A percentile compares a stretch with the other conserved stretches of the same genome.
These are phyloP conservation scores for Anagyrus pseudococci DNA, from an alignment of 2,888 invertebrate genomes.

Conservation along the genomic window DNA sequence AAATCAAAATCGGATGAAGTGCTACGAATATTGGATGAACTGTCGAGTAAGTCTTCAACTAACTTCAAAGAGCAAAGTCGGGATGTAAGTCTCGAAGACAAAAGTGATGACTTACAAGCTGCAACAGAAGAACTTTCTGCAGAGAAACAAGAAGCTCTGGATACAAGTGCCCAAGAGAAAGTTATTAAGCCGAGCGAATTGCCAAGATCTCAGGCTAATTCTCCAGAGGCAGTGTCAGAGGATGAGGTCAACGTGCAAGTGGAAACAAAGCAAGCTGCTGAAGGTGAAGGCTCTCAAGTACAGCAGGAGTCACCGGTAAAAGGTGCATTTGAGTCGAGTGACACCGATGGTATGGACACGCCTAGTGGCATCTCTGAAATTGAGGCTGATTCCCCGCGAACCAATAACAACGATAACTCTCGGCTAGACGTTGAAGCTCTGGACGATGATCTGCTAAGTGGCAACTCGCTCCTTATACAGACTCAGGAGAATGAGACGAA, in stretches of 20 bases:
- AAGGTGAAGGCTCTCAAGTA: slow-evolving; percentile 43
- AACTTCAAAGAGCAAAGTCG: slow-evolving; percentile 8
- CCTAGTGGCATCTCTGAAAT: slow-evolving; percentile 55
- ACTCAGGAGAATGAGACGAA: slow-evolving; percentile 42
- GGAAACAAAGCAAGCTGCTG: slow-evolving; percentile 13
- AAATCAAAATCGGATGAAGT: slow-evolving; percentile 53
- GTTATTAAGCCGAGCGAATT: too few species aligned
- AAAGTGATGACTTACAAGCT: background rate
- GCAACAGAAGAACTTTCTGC: background rate
- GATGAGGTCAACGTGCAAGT: slow-evolving; percentile 24
- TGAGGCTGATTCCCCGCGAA: slow-evolving; percentile 54
- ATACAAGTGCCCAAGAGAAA: too few species aligned
- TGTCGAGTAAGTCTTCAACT: slow-evolving; percentile 46
- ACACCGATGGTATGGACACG: slow-evolving; percentile 49
- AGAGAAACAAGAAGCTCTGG: background rate
- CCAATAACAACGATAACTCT: slow-evolving; percentile 50
- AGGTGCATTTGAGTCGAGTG: slow-evolving; percentile 52
- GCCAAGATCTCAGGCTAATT: background rate
- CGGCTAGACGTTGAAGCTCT: slow-evolving; percentile 50
- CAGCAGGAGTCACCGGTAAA: slow-evolving; percentile 33
- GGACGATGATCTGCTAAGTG: slow-evolving; percentile 51
- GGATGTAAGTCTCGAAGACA: background rate
- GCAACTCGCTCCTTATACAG: slow-evolving; percentile 19
- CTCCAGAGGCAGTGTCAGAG: background rate
- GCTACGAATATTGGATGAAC: slow-evolving; percentile 52